Evolutionary conservation across 2,113 vertebrate species (phyloP).

Genomic region (Protomyctophum bolini): DNA sequence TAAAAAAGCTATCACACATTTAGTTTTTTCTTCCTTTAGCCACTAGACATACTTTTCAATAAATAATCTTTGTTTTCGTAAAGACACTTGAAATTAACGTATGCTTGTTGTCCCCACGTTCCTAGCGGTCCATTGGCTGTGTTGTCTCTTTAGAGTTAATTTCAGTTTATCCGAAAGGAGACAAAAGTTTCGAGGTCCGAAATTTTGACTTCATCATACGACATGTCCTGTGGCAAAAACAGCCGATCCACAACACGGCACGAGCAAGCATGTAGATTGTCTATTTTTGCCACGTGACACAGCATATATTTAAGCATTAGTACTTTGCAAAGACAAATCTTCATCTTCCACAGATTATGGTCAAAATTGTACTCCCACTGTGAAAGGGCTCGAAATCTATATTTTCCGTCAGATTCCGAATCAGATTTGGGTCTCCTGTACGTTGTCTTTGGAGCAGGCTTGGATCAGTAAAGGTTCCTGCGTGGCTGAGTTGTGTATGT

Average conservation of each 20-base stretch:
- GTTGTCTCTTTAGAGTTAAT: conserved; percentile 47
- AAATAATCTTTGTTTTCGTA: conserved; percentile 99
- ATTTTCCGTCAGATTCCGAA: conserved; percentile 80
- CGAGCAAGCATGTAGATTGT: too few relatives aligned
- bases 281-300: too few relatives aligned
- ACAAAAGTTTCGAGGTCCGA: too few relatives aligned
- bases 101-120: conserved; percentile 86
- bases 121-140: conserved; percentile 45
- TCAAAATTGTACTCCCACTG: conserved; percentile 59
- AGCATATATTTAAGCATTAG: too few relatives aligned
- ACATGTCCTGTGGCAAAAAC: too few relatives aligned
- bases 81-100: conserved; percentile 98
- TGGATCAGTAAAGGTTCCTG: conserved; percentile 98
- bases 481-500: conserved; percentile 95
- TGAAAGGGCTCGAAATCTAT: conserved; percentile 51
- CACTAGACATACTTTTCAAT: conserved; percentile 97
- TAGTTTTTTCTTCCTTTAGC: conserved; percentile 91
- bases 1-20: conserved; percentile 89
- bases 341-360: conserved; percentile 45
- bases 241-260: too few relatives aligned
- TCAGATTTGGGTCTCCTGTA: conserved; percentile 85
- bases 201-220: too few relatives aligned
- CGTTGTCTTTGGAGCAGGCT: conserved; percentile 84
- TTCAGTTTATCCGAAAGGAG: conserved; percentile 29
- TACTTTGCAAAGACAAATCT: background rate